Conservation (phyloP, 2,888 invertebrate species). For the Thysanoteuthis rhombus region DNA sequence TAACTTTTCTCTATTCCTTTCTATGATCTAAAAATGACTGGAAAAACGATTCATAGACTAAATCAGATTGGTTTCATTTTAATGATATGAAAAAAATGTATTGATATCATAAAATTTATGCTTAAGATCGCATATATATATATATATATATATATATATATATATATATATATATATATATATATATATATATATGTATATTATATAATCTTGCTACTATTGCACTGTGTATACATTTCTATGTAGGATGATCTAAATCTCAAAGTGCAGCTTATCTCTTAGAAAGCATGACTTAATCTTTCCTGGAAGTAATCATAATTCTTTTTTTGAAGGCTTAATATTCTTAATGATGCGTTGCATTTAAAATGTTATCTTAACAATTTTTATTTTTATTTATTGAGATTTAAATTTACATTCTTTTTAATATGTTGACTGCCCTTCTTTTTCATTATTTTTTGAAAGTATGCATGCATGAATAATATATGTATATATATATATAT, state of each 20-base stretch:
- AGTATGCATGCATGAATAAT: too few species aligned
- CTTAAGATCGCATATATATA: not conserved
- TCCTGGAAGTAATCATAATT: not conserved
- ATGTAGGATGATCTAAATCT: not conserved
- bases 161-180: too few species aligned
- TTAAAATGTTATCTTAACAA: not conserved
- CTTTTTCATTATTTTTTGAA: too few species aligned
- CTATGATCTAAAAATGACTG: not conserved
- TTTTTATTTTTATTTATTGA: not conserved
- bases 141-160: too few species aligned
- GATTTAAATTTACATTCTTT: too few species aligned
- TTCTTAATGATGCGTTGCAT: not conserved
- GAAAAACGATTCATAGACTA: not conserved
- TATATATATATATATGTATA: too few species aligned
- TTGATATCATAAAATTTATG: not conserved
- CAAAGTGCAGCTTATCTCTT: not conserved
- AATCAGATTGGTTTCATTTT: not conserved
- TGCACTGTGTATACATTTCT: not conserved
- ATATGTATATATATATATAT: too few species aligned
- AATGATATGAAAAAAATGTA: not conserved
- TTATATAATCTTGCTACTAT: not conserved
- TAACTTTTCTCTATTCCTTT: not conserved
- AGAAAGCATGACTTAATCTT: not conserved
- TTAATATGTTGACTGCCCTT: too few species aligned
- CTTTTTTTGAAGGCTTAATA: not conserved